Evolutionary conservation across 2,888 invertebrate genomes (phyloP).

Genomic region (Amphimallon solstitiale): DNA sequence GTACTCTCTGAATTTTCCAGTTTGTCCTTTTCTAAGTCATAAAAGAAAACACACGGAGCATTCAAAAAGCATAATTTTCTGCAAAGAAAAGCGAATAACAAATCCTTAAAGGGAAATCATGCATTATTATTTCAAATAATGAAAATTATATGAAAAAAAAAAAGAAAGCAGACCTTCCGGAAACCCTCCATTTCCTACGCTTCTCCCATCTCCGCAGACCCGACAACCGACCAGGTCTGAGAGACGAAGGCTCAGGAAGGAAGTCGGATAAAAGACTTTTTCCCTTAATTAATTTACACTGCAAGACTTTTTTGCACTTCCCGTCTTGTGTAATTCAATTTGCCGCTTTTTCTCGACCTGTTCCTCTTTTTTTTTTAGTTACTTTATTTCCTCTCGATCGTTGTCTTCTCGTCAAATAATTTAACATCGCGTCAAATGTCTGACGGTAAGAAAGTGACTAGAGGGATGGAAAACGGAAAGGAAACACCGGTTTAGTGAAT

Average conservation of each 20-base stretch:
- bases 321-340: slow-evolving; percentile 44
- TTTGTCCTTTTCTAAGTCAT: no score
- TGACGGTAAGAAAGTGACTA: no score
- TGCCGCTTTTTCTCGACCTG: slow-evolving; percentile 38
- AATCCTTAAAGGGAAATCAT: background rate
- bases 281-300: slow-evolving; percentile 45
- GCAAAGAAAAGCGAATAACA: no score
- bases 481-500: no score
- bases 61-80: no score
- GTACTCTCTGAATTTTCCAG: no score
- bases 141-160: no score
- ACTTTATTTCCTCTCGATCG: slow-evolving; percentile 7
- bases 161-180: slow-evolving; percentile 14
- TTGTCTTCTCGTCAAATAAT: slow-evolving; percentile 17
- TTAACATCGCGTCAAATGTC: background rate
- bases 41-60: no score
- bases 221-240: background rate
- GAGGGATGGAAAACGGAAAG: no score
- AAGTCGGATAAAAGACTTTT: slow-evolving; percentile 32
- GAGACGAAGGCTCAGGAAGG: slow-evolving; percentile 19
- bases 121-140: background rate
- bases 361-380: slow-evolving; percentile 6
- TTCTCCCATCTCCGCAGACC: background rate
- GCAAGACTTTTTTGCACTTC: slow-evolving; percentile 43
- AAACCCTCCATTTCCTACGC: background rate